Conservation (phyloP, 2,797 vertebrate genomes). For the Gallinago stenura region DNA sequence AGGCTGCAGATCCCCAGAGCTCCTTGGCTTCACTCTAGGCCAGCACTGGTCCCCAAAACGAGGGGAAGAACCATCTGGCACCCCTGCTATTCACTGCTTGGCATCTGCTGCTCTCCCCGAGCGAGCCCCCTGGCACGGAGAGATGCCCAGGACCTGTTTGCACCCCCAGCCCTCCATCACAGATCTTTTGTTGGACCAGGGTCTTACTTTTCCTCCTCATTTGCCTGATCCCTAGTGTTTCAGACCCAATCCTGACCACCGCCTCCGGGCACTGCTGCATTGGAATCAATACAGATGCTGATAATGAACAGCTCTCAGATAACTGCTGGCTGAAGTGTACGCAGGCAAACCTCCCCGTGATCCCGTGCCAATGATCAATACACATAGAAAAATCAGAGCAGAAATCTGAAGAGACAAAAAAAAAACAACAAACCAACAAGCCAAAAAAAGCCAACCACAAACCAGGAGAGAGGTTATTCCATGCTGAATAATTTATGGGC, state of each 20-base stretch:
- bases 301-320: neutral
- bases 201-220: neutral
- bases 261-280: constrained; percentile 10
- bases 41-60: accelerated
- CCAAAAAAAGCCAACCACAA: neutral
- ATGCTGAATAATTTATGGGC: constrained; percentile 20
- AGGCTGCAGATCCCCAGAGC: neutral
- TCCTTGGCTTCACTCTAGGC: neutral
- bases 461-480: neutral
- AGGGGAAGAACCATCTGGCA: neutral
- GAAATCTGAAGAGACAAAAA: constrained; percentile 12
- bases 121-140: neutral
- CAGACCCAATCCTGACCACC: neutral
- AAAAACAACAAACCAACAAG: neutral
- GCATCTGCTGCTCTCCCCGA: accelerated
- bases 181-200: neutral
- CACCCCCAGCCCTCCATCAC: neutral
- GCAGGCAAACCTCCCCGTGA: neutral
- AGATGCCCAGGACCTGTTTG: neutral
- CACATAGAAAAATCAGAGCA: neutral
- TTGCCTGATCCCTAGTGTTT: neutral
- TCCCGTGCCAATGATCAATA: constrained; percentile 55
- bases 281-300: constrained; percentile 43
- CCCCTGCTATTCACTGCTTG: neutral
- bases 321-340: neutral